phyloP scores from a whole-genome alignment of 2,113 vertebrate genomes.

The Ptilonorhynchus violaceus region DNA sequence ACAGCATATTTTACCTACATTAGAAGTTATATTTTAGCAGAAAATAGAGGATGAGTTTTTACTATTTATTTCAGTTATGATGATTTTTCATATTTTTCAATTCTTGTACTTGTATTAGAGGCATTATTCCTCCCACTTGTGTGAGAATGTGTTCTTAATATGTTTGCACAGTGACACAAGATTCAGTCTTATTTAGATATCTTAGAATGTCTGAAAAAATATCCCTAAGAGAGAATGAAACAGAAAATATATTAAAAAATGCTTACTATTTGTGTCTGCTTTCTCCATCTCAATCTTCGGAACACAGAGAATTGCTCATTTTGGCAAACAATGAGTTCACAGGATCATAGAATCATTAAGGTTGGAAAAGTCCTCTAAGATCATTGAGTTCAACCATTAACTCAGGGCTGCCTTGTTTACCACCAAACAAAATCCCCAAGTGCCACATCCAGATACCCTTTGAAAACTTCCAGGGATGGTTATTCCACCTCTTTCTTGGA shows the following conservation, averaged over 20 bases:
- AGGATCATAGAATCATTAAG: background rate
- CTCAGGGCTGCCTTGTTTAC: background rate
- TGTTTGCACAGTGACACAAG: background rate
- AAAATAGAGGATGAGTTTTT: background rate
- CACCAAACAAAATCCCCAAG: background rate
- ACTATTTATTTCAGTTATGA: background rate
- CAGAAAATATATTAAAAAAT: background rate
- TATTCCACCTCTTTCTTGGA: background rate
- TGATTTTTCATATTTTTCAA: background rate
- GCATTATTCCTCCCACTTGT: background rate
- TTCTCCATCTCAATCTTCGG: background rate
- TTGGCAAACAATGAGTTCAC: background rate
- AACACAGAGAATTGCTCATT: background rate
- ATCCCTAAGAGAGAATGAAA: background rate
- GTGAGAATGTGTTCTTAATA: background rate
- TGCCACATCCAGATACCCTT: background rate
- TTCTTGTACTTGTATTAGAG: background rate
- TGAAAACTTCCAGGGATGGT: background rate
- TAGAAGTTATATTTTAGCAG: background rate
- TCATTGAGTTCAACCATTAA: background rate
- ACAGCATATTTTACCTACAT: background rate
- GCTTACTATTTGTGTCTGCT: background rate
- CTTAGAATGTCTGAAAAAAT: background rate
- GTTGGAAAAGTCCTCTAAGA: background rate
- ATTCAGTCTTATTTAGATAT: background rate